A percentile compares a stretch with the other conserved stretches of the same genome.
Conservation (phyloP, 2,113 vertebrate species). For the Rallus limicola region DNA sequence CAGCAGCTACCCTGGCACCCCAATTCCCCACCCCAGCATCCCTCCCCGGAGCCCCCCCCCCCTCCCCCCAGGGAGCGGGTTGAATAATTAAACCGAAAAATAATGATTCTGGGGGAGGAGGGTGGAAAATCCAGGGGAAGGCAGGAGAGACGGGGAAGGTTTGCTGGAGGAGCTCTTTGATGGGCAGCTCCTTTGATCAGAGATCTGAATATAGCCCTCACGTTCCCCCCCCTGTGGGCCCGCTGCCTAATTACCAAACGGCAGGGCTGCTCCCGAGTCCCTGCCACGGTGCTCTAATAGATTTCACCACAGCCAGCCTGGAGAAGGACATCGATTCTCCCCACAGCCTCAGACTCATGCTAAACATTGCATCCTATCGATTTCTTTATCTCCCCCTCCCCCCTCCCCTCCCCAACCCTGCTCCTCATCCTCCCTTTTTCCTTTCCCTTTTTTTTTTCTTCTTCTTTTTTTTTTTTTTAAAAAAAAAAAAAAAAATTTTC, state of each 20-base stretch:
- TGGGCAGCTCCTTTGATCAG: slow-evolving; percentile 69
- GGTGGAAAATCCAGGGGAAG: not conserved
- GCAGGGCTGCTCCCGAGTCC: slow-evolving; percentile 28
- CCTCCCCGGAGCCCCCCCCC: no score
- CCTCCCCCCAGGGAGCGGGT: fast-evolving
- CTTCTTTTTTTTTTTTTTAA: not conserved
- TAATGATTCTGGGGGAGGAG: not conserved
- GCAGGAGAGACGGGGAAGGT: not conserved
- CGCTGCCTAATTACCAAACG: slow-evolving; percentile 54
- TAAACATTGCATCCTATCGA: slow-evolving; percentile 52
- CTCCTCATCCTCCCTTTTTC: fast-evolving
- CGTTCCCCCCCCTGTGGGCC: slow-evolving; percentile 39
- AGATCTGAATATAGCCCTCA: slow-evolving; percentile 65
- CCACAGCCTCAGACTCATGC: slow-evolving; percentile 25
- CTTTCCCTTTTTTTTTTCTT: not conserved
- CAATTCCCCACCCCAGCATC: not conserved
- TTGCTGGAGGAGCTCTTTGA: slow-evolving; percentile 58
- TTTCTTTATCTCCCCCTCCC: not conserved
- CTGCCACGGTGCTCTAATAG: slow-evolving; percentile 49
- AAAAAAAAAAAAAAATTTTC: slow-evolving; percentile 14
- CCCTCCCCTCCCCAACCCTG: no score
- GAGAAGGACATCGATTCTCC: slow-evolving; percentile 69
- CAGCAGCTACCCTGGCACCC: not conserved
- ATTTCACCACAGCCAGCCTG: slow-evolving; percentile 50
- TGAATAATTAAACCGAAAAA: not conserved